Base-by-base conservation (phyloP, 2,888 invertebrate genomes). In the Meiosimyza platycephala region DNA sequence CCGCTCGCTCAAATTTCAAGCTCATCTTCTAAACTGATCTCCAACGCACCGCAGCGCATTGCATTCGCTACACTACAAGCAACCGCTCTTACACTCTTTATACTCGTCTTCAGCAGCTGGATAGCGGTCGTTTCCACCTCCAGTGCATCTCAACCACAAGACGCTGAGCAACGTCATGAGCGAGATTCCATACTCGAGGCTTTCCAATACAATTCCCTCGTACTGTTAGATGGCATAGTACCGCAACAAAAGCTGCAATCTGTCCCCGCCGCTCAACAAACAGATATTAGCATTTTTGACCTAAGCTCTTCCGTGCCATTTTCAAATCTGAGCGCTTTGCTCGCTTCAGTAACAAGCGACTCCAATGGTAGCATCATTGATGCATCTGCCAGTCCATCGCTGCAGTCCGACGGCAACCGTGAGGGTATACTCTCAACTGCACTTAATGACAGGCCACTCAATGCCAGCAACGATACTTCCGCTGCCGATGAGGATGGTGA, bases 21-120 rank as follows among this genome's bases (percentile, higher is more conserved):
- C 64, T 72, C 74, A 22, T 72, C 73, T 51, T 75, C 72, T 76
- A 84, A 82, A 80, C 79, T 84, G 80, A 81, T 83, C 75, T 79
- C 79, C 64, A 78, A 63, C 6, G n/a, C 18, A 51, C 59, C 72
- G 68, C 73, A 55, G 16, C 67, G 40, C 16, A 59, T 54, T 15
- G 28, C 52, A 60, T 12, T 64, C 16, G 64, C 74, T 54, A 63
- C 66, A 6, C 74, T 75, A 11, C 75, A 70, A 50, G 75, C 76
- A 47, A 77, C 79, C 73, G 79, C 80, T 9, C 74, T 83, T 63
- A 81, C 81, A 55, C 77, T 83, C 71, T 75, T 82, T 69, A 75
- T 80, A 52, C 78, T 83, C 52, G 72, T 74, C 13, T 73, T 82
- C 54, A 82, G 82, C 78, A 80, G 81, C 76, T 81, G 82, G 74